Evolutionary conservation across 2,113 vertebrate species (phyloP).

Genomic region (Typhlomys cinereus): DNA sequence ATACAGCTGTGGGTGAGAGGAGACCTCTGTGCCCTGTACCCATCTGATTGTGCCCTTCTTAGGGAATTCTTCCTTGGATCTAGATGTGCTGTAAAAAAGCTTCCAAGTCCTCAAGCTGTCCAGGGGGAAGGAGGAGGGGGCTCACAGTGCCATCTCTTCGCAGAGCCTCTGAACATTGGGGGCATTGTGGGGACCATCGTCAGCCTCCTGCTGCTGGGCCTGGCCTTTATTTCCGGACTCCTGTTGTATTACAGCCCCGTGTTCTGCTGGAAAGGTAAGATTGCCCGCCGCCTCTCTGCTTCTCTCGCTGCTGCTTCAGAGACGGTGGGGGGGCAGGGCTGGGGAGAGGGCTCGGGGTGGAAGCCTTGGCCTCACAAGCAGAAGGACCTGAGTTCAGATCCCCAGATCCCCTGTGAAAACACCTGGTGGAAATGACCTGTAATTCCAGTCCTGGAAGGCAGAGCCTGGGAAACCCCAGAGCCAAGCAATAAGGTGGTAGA

Average conservation of each 20-base stretch:
- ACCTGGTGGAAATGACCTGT: background rate
- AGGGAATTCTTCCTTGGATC: too few species aligned
- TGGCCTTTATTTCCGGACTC: constrained; percentile 73
- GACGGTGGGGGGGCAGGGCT: background rate
- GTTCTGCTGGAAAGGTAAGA: constrained; percentile 85
- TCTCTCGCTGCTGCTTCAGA: background rate
- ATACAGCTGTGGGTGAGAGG: too few species aligned
- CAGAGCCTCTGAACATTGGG: constrained; percentile 83
- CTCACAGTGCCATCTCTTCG: fast-evolving
- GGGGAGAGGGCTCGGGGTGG: background rate
- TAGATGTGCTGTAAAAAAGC: too few species aligned
- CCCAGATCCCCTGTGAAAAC: too few species aligned
- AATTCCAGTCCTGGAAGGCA: background rate
- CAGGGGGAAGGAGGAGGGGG: fast-evolving
- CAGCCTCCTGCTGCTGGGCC: constrained; percentile 80
- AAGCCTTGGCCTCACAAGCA: background rate
- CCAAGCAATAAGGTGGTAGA: too few species aligned
- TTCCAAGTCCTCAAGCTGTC: fast-evolving
- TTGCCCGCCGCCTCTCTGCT: background rate
- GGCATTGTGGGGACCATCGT: constrained; percentile 81
- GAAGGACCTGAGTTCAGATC: background rate
- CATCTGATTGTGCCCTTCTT: too few species aligned
- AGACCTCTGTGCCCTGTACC: too few species aligned
- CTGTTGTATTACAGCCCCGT: constrained; percentile 83
- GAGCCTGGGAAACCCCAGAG: too few species aligned